These are phyloP conservation scores for Decapterus maruadsi DNA, from an alignment of 2,797 vertebrate species.

Conservation along the genomic window DNA sequence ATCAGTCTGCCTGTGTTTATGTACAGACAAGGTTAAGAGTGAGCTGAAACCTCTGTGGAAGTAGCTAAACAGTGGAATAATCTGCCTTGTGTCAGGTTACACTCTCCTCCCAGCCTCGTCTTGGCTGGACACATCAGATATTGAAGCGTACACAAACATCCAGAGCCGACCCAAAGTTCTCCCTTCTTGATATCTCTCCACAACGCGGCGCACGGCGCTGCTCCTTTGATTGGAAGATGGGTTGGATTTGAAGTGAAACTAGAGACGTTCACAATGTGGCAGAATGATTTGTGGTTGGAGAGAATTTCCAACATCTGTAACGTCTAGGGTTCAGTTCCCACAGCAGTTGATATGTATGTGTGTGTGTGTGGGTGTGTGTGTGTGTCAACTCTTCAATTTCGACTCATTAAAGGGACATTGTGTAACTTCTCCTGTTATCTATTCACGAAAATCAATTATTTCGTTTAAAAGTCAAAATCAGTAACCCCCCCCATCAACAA, in stretches of 20 bases:
- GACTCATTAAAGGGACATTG: too few species aligned
- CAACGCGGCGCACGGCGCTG: not conserved
- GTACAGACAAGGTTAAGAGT: conserved; percentile 11
- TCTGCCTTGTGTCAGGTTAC: conserved; percentile 55
- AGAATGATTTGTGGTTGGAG: conserved; percentile 19
- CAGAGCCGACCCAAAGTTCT: conserved; percentile 14
- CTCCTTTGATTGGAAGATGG: conserved; percentile 22
- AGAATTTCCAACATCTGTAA: conserved; percentile 1
- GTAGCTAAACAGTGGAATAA: conserved; percentile 50
- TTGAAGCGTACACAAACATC: conserved; percentile 36
- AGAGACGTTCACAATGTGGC: conserved; percentile 1
- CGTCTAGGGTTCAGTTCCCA: conserved; percentile 7
- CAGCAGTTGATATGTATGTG: not conserved
- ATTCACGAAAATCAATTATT: too few species aligned
- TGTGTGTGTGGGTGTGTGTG: too few species aligned
- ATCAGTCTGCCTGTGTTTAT: conserved; percentile 48
- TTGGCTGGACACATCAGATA: conserved; percentile 43
- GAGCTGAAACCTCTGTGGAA: conserved; percentile 26
- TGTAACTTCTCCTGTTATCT: too few species aligned
- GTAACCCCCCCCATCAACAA: too few species aligned
- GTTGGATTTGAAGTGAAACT: conserved; percentile 41
- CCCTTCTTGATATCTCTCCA: not conserved
- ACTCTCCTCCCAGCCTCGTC: conserved; percentile 21
- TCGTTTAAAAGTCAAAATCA: too few species aligned
- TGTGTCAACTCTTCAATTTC: not conserved